These are phyloP conservation scores for Oophaga pumilio DNA, from an alignment of 2,113 vertebrate species.

Conservation along the genomic window DNA sequence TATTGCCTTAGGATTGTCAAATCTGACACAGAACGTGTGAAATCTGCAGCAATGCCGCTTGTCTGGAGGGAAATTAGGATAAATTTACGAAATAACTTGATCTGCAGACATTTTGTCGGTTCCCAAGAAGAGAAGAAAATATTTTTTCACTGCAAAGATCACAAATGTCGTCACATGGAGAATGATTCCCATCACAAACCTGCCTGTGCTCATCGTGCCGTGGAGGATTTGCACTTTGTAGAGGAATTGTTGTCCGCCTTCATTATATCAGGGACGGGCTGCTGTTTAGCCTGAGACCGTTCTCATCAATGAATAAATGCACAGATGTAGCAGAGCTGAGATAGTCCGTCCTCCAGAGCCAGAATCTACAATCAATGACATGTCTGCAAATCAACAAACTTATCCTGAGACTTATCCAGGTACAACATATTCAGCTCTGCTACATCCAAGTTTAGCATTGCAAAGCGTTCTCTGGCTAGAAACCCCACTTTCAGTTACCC, in stretches of 20 bases:
- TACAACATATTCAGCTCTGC: no score
- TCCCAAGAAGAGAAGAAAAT: constrained; percentile 21
- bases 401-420: no score
- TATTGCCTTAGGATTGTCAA: background rate
- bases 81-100: constrained; percentile 27
- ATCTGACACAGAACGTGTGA: constrained; percentile 22
- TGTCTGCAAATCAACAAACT: no score
- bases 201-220: background rate
- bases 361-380: no score
- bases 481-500: no score
- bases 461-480: no score
- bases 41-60: background rate
- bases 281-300: background rate
- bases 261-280: background rate
- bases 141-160: constrained; percentile 17
- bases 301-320: background rate
- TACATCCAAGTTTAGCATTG: no score
- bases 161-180: constrained; percentile 1
- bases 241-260: background rate
- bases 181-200: background rate
- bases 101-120: constrained; percentile 2
- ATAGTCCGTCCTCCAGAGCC: no score
- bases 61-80: background rate
- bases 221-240: background rate
- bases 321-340: background rate